Percentiles rank a stretch among this genome's conserved stretches.
These are phyloP conservation scores for Falco peregrinus DNA, from an alignment of 2,797 vertebrate genomes.

Conservation along the genomic window DNA sequence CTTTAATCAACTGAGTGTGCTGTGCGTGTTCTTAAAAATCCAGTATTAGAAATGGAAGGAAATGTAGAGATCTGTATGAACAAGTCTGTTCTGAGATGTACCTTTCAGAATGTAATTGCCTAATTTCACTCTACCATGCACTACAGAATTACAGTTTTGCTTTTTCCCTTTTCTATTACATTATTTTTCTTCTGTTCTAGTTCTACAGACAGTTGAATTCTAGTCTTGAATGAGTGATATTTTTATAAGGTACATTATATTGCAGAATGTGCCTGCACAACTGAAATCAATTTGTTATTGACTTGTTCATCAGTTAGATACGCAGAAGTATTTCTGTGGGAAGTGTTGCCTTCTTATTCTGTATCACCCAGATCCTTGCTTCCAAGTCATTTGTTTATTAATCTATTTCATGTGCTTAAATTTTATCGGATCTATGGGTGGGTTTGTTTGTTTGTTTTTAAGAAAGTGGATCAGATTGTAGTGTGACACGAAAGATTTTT, in stretches of 20 bases:
- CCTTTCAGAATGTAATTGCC: constrained; percentile 17
- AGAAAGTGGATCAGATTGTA: neutral
- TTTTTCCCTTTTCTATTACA: neutral
- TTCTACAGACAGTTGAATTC: neutral
- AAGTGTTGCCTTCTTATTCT: neutral
- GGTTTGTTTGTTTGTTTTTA: neutral
- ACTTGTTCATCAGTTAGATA: neutral
- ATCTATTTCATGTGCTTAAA: neutral
- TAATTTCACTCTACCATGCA: neutral
- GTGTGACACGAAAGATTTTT: neutral
- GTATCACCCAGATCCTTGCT: neutral
- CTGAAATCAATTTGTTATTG: constrained; percentile 28
- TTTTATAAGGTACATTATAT: neutral
- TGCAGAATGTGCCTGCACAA: neutral
- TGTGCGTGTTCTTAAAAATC: neutral
- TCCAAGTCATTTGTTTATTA: neutral
- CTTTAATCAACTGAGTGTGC: neutral
- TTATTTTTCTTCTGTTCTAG: neutral
- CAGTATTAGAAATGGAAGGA: neutral
- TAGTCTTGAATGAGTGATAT: neutral
- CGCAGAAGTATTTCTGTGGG: neutral
- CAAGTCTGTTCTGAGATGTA: neutral
- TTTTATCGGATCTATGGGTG: neutral
- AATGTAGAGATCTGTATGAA: neutral
- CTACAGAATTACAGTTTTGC: neutral